These are phyloP conservation scores for Lethenteron camtschaticum DNA, from an alignment of 2,113 vertebrate species.

Conservation along the genomic window DNA sequence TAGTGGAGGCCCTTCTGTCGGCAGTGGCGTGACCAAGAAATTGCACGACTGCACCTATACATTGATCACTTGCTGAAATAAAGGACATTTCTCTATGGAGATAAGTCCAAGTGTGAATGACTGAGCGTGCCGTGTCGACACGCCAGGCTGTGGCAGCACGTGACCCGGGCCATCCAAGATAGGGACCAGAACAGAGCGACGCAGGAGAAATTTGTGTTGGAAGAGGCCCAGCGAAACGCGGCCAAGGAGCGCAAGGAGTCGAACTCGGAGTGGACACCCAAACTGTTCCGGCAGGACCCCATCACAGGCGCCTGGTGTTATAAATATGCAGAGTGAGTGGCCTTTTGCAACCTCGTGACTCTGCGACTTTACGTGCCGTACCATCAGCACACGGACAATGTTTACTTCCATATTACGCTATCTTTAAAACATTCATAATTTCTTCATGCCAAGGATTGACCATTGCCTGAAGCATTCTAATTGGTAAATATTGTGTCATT, in stretches of 20 bases:
- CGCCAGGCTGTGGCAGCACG: conserved; percentile 81
- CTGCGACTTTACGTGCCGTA: neutral
- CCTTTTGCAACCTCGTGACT: neutral
- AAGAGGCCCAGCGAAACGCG: conserved; percentile 75
- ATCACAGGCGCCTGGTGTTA: conserved; percentile 86
- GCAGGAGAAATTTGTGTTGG: conserved; percentile 73
- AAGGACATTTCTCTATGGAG: neutral
- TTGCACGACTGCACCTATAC: neutral
- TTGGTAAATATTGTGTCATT: no score
- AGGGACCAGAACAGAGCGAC: conserved; percentile 96
- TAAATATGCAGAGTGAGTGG: conserved; percentile 72
- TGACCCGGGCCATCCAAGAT: conserved; percentile 77
- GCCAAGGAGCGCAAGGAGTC: conserved; percentile 66
- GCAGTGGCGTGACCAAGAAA: neutral
- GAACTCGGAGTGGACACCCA: conserved; percentile 57
- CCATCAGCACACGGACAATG: neutral
- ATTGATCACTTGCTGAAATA: neutral
- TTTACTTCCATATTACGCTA: neutral
- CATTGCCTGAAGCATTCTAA: no score
- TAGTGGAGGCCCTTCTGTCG: no score
- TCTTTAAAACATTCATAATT: no score
- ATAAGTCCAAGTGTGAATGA: no score
- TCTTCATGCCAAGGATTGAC: no score
- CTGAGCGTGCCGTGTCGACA: neutral
- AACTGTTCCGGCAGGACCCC: conserved; percentile 69